Evolutionary conservation across 2,113 vertebrate genomes (phyloP).

Genomic region (Stegostoma tigrinum): DNA sequence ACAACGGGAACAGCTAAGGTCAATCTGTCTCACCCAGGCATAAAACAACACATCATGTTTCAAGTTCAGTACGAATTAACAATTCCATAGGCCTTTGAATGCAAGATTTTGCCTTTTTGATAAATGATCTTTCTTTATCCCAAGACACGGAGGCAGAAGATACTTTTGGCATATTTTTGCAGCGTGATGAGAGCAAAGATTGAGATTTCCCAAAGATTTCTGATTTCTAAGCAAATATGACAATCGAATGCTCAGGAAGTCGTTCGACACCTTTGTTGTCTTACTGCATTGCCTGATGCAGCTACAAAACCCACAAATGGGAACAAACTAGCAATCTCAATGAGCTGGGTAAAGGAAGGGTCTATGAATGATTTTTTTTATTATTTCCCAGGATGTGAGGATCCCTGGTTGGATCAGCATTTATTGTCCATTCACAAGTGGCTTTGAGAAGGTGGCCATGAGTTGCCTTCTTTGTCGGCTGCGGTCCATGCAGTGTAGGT

Average conservation of each 20-base stretch:
- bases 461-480: too few species aligned
- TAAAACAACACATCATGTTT: not conserved
- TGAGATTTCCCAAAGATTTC: not conserved
- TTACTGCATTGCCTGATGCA: not conserved
- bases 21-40: conserved; percentile 12
- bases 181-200: not conserved
- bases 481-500: too few species aligned
- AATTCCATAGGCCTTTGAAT: conserved; percentile 8
- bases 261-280: too few species aligned
- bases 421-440: not conserved
- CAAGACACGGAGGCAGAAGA: too few species aligned
- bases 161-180: not conserved
- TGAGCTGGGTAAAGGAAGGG: not conserved
- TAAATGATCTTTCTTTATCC: not conserved
- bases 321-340: not conserved
- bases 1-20: not conserved
- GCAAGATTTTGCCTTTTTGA: not conserved
- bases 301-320: not conserved
- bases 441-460: not conserved
- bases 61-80: not conserved
- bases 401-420: not conserved
- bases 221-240: not conserved
- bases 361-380: not conserved
- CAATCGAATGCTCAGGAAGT: not conserved
- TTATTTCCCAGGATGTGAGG: not conserved